A percentile compares a stretch with the other conserved stretches of the same genome.
Conservation (phyloP, 2,113 vertebrate genomes). For the Prunella fulvescens region DNA sequence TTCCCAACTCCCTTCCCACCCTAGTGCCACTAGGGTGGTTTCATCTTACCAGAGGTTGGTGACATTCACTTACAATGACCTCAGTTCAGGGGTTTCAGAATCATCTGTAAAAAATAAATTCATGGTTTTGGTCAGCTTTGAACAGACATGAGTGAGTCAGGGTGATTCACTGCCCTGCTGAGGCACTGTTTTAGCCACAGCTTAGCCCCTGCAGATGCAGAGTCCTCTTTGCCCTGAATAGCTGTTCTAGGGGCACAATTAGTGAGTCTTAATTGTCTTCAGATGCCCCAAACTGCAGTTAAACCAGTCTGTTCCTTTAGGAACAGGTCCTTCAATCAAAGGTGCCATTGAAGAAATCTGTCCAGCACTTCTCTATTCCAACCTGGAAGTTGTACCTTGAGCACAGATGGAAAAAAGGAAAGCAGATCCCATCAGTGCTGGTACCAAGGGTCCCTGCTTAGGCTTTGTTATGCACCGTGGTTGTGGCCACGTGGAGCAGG, state of each 20-base stretch:
- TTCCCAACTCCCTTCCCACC: background rate
- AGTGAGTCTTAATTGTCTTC: background rate
- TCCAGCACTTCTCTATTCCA: background rate
- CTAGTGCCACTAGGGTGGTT: background rate
- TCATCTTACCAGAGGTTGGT: background rate
- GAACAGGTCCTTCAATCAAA: background rate
- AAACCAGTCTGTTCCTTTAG: background rate
- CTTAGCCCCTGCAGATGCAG: background rate
- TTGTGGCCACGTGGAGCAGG: background rate
- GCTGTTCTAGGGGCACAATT: background rate
- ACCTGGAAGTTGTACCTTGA: background rate
- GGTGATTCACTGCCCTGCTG: background rate
- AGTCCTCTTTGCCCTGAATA: background rate
- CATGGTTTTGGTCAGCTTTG: background rate
- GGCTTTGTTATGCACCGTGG: rapidly evolving
- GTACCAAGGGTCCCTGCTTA: background rate
- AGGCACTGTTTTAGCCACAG: background rate
- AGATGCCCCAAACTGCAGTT: background rate
- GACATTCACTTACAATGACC: background rate
- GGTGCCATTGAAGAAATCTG: background rate
- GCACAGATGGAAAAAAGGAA: background rate
- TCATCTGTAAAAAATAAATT: background rate
- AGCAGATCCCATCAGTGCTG: background rate
- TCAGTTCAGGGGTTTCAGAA: background rate
- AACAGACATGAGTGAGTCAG: background rate